phyloP scores from a whole-genome alignment of 2,888 invertebrate genomes.

The Keiferia lycopersicella region DNA sequence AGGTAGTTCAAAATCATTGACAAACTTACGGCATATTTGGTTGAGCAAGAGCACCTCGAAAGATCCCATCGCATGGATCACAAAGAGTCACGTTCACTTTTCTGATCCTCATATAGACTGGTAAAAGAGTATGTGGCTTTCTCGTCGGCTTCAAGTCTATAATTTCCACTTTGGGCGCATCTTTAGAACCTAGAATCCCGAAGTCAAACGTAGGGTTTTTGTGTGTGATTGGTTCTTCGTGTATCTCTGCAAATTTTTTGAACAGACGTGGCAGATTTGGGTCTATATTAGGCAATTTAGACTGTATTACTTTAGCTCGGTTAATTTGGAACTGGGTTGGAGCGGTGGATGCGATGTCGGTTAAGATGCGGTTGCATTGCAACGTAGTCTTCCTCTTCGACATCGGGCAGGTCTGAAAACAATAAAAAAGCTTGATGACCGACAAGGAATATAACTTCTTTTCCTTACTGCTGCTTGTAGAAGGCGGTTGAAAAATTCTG shows the following conservation, averaged over 20 bases:
- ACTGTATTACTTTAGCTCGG: slow-evolving; percentile 23
- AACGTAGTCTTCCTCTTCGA: slow-evolving; percentile 49
- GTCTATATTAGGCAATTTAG: slow-evolving; percentile 39
- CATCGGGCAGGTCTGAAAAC: slow-evolving; percentile 63
- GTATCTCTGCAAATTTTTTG: slow-evolving; percentile 25
- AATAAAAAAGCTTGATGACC: neutral
- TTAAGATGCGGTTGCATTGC: slow-evolving; percentile 55
- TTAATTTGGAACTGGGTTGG: slow-evolving; percentile 33
- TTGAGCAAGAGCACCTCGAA: slow-evolving; percentile 32
- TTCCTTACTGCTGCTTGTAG: too few relatives aligned
- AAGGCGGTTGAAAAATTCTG: too few relatives aligned
- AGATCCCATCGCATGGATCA: slow-evolving; percentile 36
- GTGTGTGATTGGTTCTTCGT: slow-evolving; percentile 16
- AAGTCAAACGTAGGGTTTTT: slow-evolving; percentile 48
- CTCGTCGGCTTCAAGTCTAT: slow-evolving; percentile 50
- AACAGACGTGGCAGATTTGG: slow-evolving; percentile 13
- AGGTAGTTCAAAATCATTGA: too few relatives aligned
- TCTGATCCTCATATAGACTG: slow-evolving; percentile 53
- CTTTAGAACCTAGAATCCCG: slow-evolving; percentile 48
- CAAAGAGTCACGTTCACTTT: neutral
- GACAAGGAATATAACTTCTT: too few relatives aligned
- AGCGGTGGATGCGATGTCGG: slow-evolving; percentile 44
- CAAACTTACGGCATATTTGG: slow-evolving; percentile 2
- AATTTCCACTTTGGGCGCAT: slow-evolving; percentile 50
- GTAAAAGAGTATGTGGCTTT: slow-evolving; percentile 50